Base-by-base conservation (phyloP, 2,113 vertebrate genomes). In the Rhinoptilus africanus region DNA sequence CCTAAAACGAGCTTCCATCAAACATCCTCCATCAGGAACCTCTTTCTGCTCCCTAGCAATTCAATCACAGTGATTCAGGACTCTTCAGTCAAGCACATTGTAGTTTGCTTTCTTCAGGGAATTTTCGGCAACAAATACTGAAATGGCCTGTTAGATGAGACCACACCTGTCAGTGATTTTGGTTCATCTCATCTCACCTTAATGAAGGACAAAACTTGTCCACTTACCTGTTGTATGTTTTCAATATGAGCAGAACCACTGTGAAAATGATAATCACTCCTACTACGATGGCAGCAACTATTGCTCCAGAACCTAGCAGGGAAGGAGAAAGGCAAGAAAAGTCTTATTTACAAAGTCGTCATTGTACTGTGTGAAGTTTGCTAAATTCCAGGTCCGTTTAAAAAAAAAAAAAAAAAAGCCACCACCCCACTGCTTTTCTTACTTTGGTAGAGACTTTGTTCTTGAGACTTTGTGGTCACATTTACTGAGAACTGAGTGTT, bases 181-280 rank as follows among this genome's bases (percentile, higher is more conserved):
- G 30, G n/a, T 15, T 45, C 64, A 41, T 21, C 48, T 27, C 15
- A 19, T 14, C 50, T 51, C 10, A 2, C 3, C 47, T 16, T 24
- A 11, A 41, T 9, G 41, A 74, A n/a, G 60, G 24, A 12, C 6
- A 63, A 91, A 53, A 10, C 62, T n/a, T 28, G 67, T 62, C 43
- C 71, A 93, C 78, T 0, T 97, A 99, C 99, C 99, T 99, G 99
- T 99, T 99, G 77, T 99, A 99, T 5, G 98, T 98, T 98, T 99
- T 99, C 94, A 99, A 83, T 71, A 98, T 97, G 95, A 99, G 97
- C 88, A 99, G 98, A 37, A 99, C 97, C 97, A 98, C 96, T 5
- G 99, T 96, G 54, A 99, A 99, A 96, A 99, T 98, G 92, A 99
- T 74, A 74, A 99, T 98, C 76, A 99, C 98, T 10, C 98, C 98